Evolutionary conservation across 2,888 invertebrate genomes (phyloP).

Genomic region (Gortyna flavago): DNA sequence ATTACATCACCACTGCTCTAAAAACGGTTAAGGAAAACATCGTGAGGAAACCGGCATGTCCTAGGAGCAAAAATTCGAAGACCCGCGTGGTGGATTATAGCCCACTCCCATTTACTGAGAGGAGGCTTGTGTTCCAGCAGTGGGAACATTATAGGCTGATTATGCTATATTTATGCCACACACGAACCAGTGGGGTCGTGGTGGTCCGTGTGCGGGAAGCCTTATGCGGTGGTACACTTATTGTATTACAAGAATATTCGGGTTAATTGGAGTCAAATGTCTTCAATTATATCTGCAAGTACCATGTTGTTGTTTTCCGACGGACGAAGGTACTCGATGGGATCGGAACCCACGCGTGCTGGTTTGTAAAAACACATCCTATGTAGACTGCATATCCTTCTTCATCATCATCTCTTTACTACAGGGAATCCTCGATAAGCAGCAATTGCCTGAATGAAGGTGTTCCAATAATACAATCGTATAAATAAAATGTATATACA

Average conservation of each 20-base stretch:
- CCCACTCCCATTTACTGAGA: too few species aligned
- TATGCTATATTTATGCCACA: too few species aligned
- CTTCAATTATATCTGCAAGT: constrained; percentile 46
- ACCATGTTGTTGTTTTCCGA: constrained; percentile 37
- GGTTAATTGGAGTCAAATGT: constrained; percentile 72
- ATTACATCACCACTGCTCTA: too few species aligned
- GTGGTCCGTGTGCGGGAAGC: background rate
- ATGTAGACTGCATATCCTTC: background rate
- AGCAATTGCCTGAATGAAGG: background rate
- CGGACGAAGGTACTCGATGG: constrained; percentile 9
- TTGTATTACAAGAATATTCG: constrained; percentile 52
- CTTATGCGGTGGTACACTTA: constrained; percentile 21
- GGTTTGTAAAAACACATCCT: background rate
- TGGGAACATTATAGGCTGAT: too few species aligned
- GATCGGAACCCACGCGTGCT: background rate
- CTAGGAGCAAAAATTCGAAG: too few species aligned
- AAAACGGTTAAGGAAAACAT: too few species aligned
- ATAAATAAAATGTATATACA: too few species aligned
- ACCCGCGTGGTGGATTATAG: too few species aligned
- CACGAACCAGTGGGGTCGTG: background rate
- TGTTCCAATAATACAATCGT: background rate
- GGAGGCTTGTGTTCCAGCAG: too few species aligned
- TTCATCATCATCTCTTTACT: too few species aligned
- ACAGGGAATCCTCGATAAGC: background rate
- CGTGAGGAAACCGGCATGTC: too few species aligned